phyloP scores from a whole-genome alignment of 1,140 invertebrate species.

The Periplaneta americana region DNA sequence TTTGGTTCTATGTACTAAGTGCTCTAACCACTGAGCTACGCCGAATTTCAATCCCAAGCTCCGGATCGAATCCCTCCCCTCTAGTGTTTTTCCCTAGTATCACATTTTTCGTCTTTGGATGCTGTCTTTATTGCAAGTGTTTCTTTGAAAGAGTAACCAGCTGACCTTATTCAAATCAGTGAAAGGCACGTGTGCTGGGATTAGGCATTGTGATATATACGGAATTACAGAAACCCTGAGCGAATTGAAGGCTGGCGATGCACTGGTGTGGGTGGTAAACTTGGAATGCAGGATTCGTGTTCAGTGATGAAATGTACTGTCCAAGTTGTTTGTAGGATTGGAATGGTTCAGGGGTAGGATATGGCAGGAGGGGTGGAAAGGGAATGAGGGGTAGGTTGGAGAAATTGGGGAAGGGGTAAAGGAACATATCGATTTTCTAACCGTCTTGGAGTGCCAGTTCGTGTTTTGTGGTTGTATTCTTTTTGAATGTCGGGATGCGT shows the following conservation, averaged over 20 bases:
- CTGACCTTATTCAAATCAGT: too few relatives aligned
- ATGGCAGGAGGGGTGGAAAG: background rate
- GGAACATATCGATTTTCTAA: background rate
- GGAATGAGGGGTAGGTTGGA: background rate
- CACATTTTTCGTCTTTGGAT: too few relatives aligned
- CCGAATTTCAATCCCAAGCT: too few relatives aligned
- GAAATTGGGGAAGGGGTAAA: background rate
- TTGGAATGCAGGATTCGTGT: background rate
- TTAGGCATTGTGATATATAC: background rate
- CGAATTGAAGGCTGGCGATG: background rate
- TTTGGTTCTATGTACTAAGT: too few relatives aligned
- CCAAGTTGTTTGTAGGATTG: background rate
- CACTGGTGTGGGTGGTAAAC: background rate
- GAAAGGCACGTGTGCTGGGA: background rate
- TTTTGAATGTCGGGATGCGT: background rate
- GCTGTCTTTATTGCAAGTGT: too few relatives aligned
- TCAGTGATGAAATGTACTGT: slow-evolving; percentile 1
- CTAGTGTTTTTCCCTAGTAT: too few relatives aligned
- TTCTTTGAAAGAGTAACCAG: too few relatives aligned
- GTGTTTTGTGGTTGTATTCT: background rate
- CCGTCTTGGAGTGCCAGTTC: background rate
- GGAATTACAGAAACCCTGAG: background rate
- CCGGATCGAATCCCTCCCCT: too few relatives aligned
- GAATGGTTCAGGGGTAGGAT: background rate
- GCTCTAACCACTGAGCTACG: too few relatives aligned